Conservation (phyloP, 2,113 vertebrate genomes). For the Upupa epops region DNA sequence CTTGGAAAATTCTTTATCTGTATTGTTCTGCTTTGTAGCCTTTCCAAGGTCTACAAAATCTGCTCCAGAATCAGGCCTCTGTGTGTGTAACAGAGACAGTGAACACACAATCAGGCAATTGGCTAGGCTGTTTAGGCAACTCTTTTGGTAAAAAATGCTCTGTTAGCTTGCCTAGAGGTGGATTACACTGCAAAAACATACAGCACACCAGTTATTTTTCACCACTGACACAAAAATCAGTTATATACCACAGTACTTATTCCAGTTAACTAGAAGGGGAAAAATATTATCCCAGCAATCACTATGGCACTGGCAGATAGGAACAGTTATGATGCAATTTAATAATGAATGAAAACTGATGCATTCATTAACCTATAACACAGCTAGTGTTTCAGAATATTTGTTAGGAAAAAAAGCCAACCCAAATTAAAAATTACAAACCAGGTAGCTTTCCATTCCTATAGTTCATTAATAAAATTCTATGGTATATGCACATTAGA, state of each 20-base stretch:
- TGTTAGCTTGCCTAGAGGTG: not conserved
- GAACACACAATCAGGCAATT: not conserved
- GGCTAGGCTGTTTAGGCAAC: not conserved
- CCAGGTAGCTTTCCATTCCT: not conserved
- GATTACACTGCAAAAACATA: not conserved
- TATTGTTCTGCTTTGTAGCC: not conserved
- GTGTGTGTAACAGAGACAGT: not conserved
- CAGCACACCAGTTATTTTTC: not conserved
- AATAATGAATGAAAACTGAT: not conserved
- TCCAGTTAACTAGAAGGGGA: not conserved
- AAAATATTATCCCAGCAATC: not conserved
- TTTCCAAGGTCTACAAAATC: not conserved
- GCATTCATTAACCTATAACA: not conserved
- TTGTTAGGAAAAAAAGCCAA: not conserved
- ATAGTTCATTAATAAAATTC: not conserved
- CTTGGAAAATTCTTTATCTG: not conserved
- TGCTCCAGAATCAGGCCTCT: not conserved
- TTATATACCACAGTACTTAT: not conserved
- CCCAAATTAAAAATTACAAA: not conserved
- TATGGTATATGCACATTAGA: not conserved
- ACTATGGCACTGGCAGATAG: not conserved
- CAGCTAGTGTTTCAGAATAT: not conserved
- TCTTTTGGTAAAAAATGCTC: not conserved
- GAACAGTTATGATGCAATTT: not conserved
- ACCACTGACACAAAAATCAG: not conserved